A percentile compares a stretch with the other conserved stretches of the same genome.
phyloP scores from a whole-genome alignment of 2,888 invertebrate species.

The Ectropis crepuscularia region DNA sequence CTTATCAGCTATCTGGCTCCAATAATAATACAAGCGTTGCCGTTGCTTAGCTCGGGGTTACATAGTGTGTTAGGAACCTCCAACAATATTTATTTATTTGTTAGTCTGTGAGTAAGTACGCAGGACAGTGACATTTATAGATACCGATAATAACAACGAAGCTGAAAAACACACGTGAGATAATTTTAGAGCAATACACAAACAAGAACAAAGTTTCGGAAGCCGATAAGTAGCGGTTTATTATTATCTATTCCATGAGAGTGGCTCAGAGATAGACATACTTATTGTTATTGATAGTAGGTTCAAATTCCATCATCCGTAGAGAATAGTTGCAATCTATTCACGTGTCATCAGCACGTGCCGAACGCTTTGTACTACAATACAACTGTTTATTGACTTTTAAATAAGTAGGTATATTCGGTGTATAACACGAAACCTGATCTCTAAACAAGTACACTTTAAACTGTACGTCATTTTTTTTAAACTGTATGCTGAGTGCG shows the following conservation, averaged over 20 bases:
- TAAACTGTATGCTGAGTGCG: too few relatives aligned
- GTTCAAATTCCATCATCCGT: constrained; percentile 3
- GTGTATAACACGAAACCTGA: too few relatives aligned
- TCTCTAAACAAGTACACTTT: too few relatives aligned
- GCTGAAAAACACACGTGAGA: neutral
- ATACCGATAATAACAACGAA: too few relatives aligned
- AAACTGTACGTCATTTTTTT: too few relatives aligned
- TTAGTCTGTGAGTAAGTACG: too few relatives aligned
- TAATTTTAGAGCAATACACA: neutral
- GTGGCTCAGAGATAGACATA: constrained; percentile 4
- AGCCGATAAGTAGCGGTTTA: neutral
- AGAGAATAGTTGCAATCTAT: constrained; percentile 4
- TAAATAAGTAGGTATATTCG: neutral
- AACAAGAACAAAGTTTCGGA: neutral
- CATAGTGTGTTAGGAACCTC: too few relatives aligned
- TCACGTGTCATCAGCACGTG: constrained; percentile 20
- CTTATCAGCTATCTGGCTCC: too few relatives aligned
- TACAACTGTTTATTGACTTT: neutral
- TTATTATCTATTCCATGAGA: neutral
- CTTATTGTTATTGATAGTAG: constrained; percentile 11
- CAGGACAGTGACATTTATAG: too few relatives aligned
- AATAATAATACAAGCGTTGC: too few relatives aligned
- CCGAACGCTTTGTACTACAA: neutral
- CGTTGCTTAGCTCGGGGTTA: too few relatives aligned
- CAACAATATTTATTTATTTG: too few relatives aligned